phyloP scores from a whole-genome alignment of 1,140 invertebrate genomes.

The Microvelia longipes region DNA sequence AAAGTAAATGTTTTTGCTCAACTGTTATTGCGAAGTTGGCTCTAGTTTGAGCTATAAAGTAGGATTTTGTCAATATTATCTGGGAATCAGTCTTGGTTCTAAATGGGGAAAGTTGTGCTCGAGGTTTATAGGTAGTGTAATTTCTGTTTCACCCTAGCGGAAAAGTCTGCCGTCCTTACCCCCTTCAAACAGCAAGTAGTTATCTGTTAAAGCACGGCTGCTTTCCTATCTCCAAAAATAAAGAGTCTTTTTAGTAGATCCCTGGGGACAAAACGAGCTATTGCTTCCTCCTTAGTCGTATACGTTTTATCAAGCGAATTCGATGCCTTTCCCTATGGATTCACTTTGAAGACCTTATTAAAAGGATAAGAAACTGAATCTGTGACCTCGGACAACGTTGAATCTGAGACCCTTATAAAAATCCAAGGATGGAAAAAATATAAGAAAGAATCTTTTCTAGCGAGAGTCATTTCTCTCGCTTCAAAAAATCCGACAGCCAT shows the following conservation, averaged over 20 bases:
- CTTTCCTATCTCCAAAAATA: not conserved
- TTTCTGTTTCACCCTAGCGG: not conserved
- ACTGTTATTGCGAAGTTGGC: no score
- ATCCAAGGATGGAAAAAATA: no score
- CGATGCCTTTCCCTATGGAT: not conserved
- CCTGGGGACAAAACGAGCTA: no score
- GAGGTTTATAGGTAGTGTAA: not conserved
- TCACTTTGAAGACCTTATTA: not conserved
- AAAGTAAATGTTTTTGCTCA: no score
- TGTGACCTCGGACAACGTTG: not conserved
- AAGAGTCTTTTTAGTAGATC: no score
- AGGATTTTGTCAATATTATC: no score
- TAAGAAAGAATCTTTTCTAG: no score
- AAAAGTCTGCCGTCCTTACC: no score
- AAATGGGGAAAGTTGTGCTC: not conserved
- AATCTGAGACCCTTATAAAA: no score
- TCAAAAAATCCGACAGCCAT: not conserved
- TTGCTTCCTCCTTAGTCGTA: not conserved
- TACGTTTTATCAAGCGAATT: not conserved
- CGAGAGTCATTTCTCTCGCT: not conserved
- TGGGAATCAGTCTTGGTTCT: not conserved
- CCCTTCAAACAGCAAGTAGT: not conserved
- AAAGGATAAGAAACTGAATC: not conserved
- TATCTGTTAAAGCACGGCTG: not conserved
- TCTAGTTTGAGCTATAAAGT: no score